Evolutionary conservation across 1,140 invertebrate genomes (phyloP).

Genomic region (Megalopta genalis): DNA sequence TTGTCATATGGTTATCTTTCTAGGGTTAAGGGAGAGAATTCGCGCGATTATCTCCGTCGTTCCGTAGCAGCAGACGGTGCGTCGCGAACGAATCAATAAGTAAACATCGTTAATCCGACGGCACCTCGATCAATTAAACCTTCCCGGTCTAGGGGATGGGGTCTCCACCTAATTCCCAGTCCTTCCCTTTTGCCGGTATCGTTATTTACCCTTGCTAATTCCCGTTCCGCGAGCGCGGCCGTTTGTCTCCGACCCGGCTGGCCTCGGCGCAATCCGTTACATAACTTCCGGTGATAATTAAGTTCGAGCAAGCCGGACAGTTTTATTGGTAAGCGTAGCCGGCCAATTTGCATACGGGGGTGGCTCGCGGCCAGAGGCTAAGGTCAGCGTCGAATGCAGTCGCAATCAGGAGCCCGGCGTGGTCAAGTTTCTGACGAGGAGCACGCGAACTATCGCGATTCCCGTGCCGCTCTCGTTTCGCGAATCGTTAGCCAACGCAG

Average conservation of each 20-base stretch:
- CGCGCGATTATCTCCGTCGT: too few species aligned
- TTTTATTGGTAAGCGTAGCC: constrained; percentile 51
- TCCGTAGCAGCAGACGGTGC: neutral
- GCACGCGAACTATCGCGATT: neutral
- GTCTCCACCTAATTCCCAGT: neutral
- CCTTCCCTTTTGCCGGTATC: neutral
- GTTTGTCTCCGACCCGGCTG: neutral
- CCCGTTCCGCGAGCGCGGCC: neutral
- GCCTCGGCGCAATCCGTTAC: constrained; percentile 40
- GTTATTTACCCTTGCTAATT: constrained; percentile 42
- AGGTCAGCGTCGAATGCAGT: constrained; percentile 13
- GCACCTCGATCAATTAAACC: constrained; percentile 11
- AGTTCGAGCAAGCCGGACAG: constrained; percentile 46
- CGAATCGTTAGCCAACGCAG: neutral
- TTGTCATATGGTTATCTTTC: too few species aligned
- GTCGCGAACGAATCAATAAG: neutral
- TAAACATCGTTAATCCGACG: constrained; percentile 9
- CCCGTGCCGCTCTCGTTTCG: neutral
- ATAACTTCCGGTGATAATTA: constrained; percentile 57
- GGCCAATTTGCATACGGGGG: constrained; percentile 53
- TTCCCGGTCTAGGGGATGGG: neutral
- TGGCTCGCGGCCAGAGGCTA: constrained; percentile 29
- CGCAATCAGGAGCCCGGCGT: neutral
- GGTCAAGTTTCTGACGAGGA: neutral
- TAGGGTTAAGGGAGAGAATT: too few species aligned